Evolutionary conservation across 1,140 invertebrate species (phyloP), one percentile per base, ranked within the genome.

Genomic region (Drosophila truncata): DNA sequence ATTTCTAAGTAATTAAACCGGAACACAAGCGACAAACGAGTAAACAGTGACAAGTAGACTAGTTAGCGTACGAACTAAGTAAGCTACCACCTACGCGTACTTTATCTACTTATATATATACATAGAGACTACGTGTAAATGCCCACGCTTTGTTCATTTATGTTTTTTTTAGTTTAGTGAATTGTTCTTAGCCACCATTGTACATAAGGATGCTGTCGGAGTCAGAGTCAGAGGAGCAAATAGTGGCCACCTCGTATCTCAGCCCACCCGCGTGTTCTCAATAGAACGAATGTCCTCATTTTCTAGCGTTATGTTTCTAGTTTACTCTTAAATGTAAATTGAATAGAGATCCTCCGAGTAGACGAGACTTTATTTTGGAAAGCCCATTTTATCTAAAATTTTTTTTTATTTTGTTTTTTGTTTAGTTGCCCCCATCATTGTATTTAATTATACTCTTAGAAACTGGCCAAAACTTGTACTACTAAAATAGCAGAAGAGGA

Each of bases 21-120:
- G 49, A 64, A 57, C 63, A 63, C 31, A 64, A 77, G 65, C 85
- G 84, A 87, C 81, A 87, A 90, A 90, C 84, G 85, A 88, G 85
- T 88, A 88, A 88, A 84, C 85, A 88, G 84, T 90, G 84, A 88
- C 84, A 88, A 88, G 61, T 88, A 88, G 85, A 58, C 72, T 73
- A 78, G 66, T 71, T 78, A 72, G 61, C 27, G 25, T 78, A 78
- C 50, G 65, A 41, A 20, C 42, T 44, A 67, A 61, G 27, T 70
- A 76, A 70, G 74, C 18, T 47, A 78, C 39, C 33, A 46, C 37
- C 52, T 50, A 63, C 37, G 44, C 37, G 59, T 62, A 52, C 31
- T 35, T 35, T 61, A 79, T 69, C 75, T 31, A 54, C 52, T 23
- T 72, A 71, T 35, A 50, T 50, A 29, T 50, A 50, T 13, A 3